Base-by-base conservation (phyloP, 2,888 invertebrate genomes). In the Minunthozetes semirufus region DNA sequence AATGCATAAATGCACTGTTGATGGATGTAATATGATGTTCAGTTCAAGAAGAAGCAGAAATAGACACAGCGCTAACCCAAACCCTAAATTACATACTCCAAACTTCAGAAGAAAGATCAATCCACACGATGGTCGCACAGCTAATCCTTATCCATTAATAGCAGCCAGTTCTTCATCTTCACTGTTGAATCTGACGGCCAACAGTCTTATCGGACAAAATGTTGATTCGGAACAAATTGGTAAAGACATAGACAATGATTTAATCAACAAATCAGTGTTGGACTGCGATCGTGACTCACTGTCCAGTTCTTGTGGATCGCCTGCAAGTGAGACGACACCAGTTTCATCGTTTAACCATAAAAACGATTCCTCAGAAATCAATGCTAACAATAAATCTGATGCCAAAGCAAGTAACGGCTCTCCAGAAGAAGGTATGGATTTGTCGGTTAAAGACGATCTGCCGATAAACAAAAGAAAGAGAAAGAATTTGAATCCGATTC, bases 1-100 rank as follows among this genome's bases (percentile, higher is more conserved):
- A 86, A 99, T 99, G 98, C 99, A 99, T 84, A 94, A 94, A 84
- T 99, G 99, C 83, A 97, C 98, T 0, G 96, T 99, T 0, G 94
- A 94, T 82, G 97, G 97, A 0, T 98, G 98, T 84, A 96, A 93
- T 83, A 97, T 97, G 94, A 96, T 96, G 94, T 98, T 98, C 82
- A 97, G 96, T 83, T 97, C 96, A 15, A 87, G 98, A 78, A 87
- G 98, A 79, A 95, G 95, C 33, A 87, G 98, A 72, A 98, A 98
- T 82, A 88, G 98, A 2, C 98, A 98, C 84, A 94, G 94, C 83
- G 96, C 97, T 13, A 98, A 98, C 84, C 97, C 97, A 0, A 98
- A 98, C 84, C 98, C 98, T 0, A 98, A 98, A 83, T 85, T 98
- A 22, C 98, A 98, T 84, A 94, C 95, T 75, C 95, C 97, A 1